Evolutionary conservation across 2,113 vertebrate species (phyloP), one percentile per base, ranked within the genome.

Genomic region (Accipiter cooperii): DNA sequence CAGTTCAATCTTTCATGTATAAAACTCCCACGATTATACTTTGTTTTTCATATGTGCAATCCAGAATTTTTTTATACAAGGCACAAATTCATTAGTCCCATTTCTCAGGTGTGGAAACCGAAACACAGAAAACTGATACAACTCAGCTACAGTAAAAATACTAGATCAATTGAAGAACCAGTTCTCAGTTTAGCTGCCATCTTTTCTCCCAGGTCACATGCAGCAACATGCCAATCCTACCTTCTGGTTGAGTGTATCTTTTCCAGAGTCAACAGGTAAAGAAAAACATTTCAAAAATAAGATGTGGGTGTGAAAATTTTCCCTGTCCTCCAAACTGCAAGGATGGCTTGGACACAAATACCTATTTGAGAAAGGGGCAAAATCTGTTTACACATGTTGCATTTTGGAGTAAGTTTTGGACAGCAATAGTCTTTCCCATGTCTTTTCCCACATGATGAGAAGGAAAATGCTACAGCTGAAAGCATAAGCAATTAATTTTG

Each of bases 401-500:
- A 46, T 69, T 80, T 96, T 26, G 70, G 25, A 84, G 34, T 52
- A 34, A 52, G 25, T 52, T 52, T 52, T 15, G 14, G 51, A 26
- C 25, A 52, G 51, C 51, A 26, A 26, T 26, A 52, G 51, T 51
- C 65, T 68, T 74, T 69, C 77, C 57, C 31, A 12, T 58, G 25
- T 87, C 73, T 93, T 75, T 76, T 55, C 51, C 34, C 40, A 36
- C 17, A 49, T 69, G 77, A 87, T 34, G 40, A 92, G 65, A 79
- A 65, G 29, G 40, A 49, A 85, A 76, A 78, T 47, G 33, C 31
- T 89, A 70, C 63, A 66, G 66, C 58, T 89, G 54, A 76, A 94
- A 94, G 77, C 51, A 42, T n/a, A 82, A 83, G 54, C 55, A 94
- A 85, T 89, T 95, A 94, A 85, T 89, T 96, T 42, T 87, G 93